Base-by-base conservation (phyloP, 1,140 invertebrate species). In the Zaprionus camerounensis region DNA sequence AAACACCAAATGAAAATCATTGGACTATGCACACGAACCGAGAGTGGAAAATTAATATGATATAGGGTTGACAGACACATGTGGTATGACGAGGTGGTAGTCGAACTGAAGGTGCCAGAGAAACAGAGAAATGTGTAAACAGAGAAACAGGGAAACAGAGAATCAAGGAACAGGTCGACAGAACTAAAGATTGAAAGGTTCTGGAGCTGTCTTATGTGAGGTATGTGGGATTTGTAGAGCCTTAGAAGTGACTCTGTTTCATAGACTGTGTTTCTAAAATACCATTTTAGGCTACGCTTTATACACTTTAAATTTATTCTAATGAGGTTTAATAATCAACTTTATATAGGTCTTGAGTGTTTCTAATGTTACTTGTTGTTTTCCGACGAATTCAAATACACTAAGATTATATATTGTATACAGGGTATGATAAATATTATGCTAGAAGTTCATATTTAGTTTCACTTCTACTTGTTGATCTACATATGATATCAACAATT, bases 201-300 rank as follows among this genome's bases (percentile, higher is more conserved):
- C 41, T 75, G 72, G 72, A 71, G 61, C 41, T 76, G 73, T 71
- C 73, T 41, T 71, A 65, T 64, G 69, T 76, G 62, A 46, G 31
- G 31, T 71, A 24, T 76, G 69, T 61, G 36, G 73, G 24, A 71
- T 20, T 59, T 69, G 56, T 69, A 68, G 65, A 67, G 65, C 36
- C 20, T 20, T 22, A 24, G 7, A 15, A 58, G 62, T 46, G 41
- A 46, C 70, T 46, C 41, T 41, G 34, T 41, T 53, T 73, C 24
- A 73, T 24, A 24, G 15, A 72, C 31, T 72, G 36, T 51, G 68
- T 63, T 41, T 41, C 26, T 15, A 28, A 49, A 34, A 62, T 70
- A 62, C 24, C 22, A 13, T 59, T 49, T 59, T 36, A 36, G 28
- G 65, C 61, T 71, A 66, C 69, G 26, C 12, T 46, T 55, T 24